Base-by-base conservation (phyloP, 2,888 invertebrate species). In the Pinctada fucata region DNA sequence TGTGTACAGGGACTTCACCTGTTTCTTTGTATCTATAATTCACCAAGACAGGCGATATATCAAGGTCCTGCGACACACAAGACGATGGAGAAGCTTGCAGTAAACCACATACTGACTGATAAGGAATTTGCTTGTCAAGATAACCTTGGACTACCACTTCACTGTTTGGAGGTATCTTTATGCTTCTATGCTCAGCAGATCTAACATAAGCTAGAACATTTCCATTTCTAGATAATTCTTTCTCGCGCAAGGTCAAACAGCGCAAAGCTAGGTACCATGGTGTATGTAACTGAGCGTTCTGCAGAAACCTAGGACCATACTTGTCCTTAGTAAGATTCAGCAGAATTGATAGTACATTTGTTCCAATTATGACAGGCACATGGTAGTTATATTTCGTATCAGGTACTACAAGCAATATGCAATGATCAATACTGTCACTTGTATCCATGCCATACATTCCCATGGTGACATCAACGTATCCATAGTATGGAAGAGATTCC, bases 401-500 rank as follows among this genome's bases (percentile, higher is more conserved):
- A 45, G 63, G 63, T 47, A 65, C 16, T 3, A 71, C 51, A 4
- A 74, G 48, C n/a, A 72, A 52, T 66, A 78, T 31, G 47, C 63
- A 78, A 8, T 31, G 58, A n/a, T 73, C 73, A 5, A n/a, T n/a
- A 45, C 10, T 10, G n/a, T 71, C 3, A n/a, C 49, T 31, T n/a
- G 31, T 52, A 8, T 31, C 48, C n/a, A 72, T 48, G 10, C 67
- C 66, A 48, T 6, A 48, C 16, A 31, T 6, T n/a, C 49, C 13
- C 47, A 78, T 10, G n/a, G n/a, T 49, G n/a, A 63, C 68, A 51
- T 79, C 71, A 63, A 75, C 74, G 2, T 47, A 68, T 6, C 75
- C 74, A 2, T 50, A 70, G 50, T 79, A 79, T 72, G 79, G 75
- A n/a, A 79, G 16, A 31, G 48, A 4, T 49, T 72, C 49, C 4